phyloP scores from a whole-genome alignment of 2,797 vertebrate species.

The Kryptopterus vitreolus region DNA sequence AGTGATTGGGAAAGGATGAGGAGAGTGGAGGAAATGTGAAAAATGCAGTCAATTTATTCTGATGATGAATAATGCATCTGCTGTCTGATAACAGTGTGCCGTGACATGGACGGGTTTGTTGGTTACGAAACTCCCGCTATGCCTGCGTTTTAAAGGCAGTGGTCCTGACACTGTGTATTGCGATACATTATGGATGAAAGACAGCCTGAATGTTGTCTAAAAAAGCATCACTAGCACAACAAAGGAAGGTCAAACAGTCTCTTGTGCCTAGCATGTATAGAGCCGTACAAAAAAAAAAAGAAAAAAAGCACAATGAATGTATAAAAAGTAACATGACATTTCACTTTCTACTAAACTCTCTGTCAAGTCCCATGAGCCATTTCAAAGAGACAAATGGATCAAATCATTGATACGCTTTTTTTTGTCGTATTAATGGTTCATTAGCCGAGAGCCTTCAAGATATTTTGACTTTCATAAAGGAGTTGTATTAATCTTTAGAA shows the following conservation, averaged over 20 bases:
- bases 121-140: constrained; percentile 43
- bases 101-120: constrained; percentile 46
- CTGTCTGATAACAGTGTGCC: constrained; percentile 38
- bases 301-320: constrained; percentile 16
- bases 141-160: constrained; percentile 46
- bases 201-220: constrained; percentile 41
- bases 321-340: constrained; percentile 47
- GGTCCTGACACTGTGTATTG: constrained; percentile 17
- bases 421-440: constrained; percentile 2
- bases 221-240: constrained; percentile 45
- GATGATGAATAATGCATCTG: constrained; percentile 49
- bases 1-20: neutral
- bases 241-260: constrained; percentile 56
- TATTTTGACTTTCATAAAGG: neutral
- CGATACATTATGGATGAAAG: constrained; percentile 53
- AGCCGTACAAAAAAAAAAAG: constrained; percentile 26
- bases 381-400: constrained; percentile 20
- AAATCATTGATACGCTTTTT: constrained; percentile 28
- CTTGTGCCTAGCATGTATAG: constrained; percentile 27
- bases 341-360: constrained; percentile 23
- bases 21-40: constrained; percentile 38
- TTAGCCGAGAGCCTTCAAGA: neutral
- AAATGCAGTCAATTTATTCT: constrained; percentile 49
- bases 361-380: constrained; percentile 2
- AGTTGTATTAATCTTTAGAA: neutral